phyloP scores from a whole-genome alignment of 2,888 invertebrate genomes.

The Drosophila lutescens region DNA sequence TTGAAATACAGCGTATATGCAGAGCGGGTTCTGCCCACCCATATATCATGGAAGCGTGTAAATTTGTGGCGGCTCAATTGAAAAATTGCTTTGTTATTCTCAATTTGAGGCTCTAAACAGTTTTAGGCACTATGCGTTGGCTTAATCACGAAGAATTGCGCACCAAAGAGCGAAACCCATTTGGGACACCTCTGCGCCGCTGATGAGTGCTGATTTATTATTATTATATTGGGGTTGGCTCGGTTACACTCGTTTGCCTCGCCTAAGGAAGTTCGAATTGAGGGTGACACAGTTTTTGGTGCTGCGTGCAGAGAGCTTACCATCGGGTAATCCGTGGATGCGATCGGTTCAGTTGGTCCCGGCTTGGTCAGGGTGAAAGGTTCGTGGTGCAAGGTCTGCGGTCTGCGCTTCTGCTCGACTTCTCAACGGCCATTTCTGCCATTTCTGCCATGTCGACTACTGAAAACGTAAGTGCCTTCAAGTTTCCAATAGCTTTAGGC shows the following conservation, averaged over 20 bases:
- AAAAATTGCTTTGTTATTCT: slow-evolving; percentile 78
- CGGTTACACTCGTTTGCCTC: slow-evolving; percentile 1
- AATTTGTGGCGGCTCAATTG: slow-evolving; percentile 65
- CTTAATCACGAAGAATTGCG: slow-evolving; percentile 68
- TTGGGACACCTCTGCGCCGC: slow-evolving; percentile 41
- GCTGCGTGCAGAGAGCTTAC: slow-evolving; percentile 19
- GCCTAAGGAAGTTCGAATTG: slow-evolving; percentile 68
- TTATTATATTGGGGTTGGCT: slow-evolving; percentile 47
- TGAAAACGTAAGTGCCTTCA: slow-evolving; percentile 27
- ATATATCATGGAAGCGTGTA: slow-evolving; percentile 39
- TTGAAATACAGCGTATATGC: neutral
- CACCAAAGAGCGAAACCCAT: slow-evolving; percentile 50
- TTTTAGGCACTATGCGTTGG: slow-evolving; percentile 70
- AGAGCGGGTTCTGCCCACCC: slow-evolving; percentile 10
- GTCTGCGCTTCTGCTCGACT: slow-evolving; percentile 6
- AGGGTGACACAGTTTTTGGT: slow-evolving; percentile 57
- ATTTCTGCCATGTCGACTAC: slow-evolving; percentile 8
- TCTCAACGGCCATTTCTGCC: neutral
- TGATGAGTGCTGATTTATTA: slow-evolving; percentile 71
- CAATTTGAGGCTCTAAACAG: slow-evolving; percentile 70
- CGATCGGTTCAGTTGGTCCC: slow-evolving; percentile 31
- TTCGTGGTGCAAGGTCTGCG: slow-evolving; percentile 30
- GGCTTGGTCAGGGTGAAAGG: slow-evolving; percentile 42
- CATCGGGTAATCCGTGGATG: slow-evolving; percentile 17
- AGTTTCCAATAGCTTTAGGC: neutral